Evolutionary conservation across 2,797 vertebrate species (phyloP).

Genomic region (Telmatherina bonti): DNA sequence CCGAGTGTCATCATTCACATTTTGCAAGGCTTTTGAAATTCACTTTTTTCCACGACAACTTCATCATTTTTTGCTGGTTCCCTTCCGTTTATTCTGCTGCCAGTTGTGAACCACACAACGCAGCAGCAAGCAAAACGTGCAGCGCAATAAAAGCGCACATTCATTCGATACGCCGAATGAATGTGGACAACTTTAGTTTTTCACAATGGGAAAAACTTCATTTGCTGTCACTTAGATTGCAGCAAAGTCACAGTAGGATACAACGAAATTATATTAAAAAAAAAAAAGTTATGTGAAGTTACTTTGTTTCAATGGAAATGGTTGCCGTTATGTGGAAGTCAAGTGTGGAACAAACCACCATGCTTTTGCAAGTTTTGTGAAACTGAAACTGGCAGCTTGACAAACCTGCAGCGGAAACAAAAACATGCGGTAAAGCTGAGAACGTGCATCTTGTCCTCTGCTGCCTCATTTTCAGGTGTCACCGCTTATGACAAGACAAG

Average conservation of each 20-base stretch:
- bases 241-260: neutral
- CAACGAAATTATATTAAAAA: neutral
- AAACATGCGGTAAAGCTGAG: neutral
- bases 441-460: neutral
- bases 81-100: neutral
- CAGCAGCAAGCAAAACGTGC: neutral
- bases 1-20: constrained; percentile 18
- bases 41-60: neutral
- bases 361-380: neutral
- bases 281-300: neutral
- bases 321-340: neutral
- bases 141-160: neutral
- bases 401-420: neutral
- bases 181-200: neutral
- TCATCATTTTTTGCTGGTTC: neutral
- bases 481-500: neutral
- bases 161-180: neutral
- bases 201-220: neutral
- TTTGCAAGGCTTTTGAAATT: neutral
- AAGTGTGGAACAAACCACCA: neutral
- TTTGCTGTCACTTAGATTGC: neutral
- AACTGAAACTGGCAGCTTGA: neutral
- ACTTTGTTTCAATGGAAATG: neutral
- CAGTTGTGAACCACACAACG: neutral
- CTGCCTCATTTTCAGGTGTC: neutral